phyloP scores from a whole-genome alignment of 2,113 vertebrate genomes.

The Collichthys lucidus region DNA sequence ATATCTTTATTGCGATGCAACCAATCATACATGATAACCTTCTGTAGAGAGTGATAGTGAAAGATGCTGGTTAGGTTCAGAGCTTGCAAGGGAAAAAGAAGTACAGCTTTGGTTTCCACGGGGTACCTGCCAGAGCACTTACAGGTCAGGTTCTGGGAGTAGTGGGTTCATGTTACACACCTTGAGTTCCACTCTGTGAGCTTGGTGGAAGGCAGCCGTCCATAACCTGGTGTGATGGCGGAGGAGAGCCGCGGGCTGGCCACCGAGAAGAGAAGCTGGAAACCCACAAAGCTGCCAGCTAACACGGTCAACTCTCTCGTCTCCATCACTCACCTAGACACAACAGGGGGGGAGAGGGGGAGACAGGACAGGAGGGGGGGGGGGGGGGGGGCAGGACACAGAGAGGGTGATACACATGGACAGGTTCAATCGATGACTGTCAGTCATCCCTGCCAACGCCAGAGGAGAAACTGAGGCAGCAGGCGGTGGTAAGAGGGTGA shows the following conservation, averaged over 20 bases:
- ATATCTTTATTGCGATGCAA: not conserved
- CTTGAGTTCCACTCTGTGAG: slow-evolving; percentile 88
- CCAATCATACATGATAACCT: not conserved
- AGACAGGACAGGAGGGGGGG: not conserved
- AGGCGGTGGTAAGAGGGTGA: not conserved
- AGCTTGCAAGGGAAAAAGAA: not conserved
- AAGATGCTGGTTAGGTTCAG: too few species aligned
- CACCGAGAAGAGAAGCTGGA: slow-evolving; percentile 85
- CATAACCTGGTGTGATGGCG: slow-evolving; percentile 73
- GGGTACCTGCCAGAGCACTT: not conserved
- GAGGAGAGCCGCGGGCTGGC: slow-evolving; percentile 80
- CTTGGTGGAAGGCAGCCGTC: slow-evolving; percentile 74
- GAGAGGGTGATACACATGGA: slow-evolving; percentile 52
- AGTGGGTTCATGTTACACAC: slow-evolving; percentile 61
- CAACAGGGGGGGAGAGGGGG: slow-evolving; percentile 21
- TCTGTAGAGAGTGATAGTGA: not conserved
- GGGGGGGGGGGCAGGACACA: not conserved
- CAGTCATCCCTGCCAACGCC: slow-evolving; percentile 55
- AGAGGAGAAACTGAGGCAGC: slow-evolving; percentile 31
- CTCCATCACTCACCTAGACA: slow-evolving; percentile 85
- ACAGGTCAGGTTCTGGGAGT: not conserved
- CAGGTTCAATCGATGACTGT: slow-evolving; percentile 54
- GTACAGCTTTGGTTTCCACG: not conserved
- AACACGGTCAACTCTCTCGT: slow-evolving; percentile 86
- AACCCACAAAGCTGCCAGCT: slow-evolving; percentile 83